Conservation (phyloP, 2,113 vertebrate species). For the Phylloscopus trochiloides region DNA sequence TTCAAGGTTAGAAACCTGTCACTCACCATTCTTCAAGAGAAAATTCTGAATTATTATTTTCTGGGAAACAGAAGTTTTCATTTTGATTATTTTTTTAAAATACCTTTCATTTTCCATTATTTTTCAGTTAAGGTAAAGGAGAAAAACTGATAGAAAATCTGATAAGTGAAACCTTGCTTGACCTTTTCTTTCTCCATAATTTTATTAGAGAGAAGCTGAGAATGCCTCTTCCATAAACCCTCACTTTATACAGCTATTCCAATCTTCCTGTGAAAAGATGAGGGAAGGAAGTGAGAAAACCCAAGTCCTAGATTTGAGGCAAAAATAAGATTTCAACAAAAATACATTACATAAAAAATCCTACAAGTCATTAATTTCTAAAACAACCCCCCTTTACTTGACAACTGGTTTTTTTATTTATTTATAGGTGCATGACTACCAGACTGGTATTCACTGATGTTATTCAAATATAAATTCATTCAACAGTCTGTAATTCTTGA, state of each 20-base stretch:
- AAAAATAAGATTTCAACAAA: slow-evolving; percentile 20
- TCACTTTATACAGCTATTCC: not conserved
- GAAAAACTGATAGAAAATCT: not conserved
- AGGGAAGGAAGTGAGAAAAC: slow-evolving; percentile 42
- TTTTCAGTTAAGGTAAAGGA: not conserved
- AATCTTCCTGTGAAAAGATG: not conserved
- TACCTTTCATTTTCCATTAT: not conserved
- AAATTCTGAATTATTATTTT: not conserved
- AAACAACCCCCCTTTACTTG: not conserved
- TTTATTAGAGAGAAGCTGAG: slow-evolving; percentile 20
- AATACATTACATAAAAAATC: slow-evolving; percentile 27
- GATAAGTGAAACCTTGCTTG: not conserved
- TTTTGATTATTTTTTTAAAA: not conserved
- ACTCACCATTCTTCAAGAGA: not conserved
- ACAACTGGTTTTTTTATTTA: not conserved
- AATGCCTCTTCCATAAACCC: not conserved
- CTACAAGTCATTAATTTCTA: not conserved
- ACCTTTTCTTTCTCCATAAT: slow-evolving; percentile 16
- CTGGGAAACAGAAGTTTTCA: not conserved
- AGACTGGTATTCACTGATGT: not conserved
- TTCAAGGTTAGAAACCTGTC: not conserved
- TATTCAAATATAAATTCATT: not conserved
- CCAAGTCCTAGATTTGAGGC: slow-evolving; percentile 16
- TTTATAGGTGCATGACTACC: not conserved
- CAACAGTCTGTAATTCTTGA: not conserved